Evolutionary conservation across 2,888 invertebrate genomes (phyloP).

Genomic region (Drosophila trichaetosa): DNA sequence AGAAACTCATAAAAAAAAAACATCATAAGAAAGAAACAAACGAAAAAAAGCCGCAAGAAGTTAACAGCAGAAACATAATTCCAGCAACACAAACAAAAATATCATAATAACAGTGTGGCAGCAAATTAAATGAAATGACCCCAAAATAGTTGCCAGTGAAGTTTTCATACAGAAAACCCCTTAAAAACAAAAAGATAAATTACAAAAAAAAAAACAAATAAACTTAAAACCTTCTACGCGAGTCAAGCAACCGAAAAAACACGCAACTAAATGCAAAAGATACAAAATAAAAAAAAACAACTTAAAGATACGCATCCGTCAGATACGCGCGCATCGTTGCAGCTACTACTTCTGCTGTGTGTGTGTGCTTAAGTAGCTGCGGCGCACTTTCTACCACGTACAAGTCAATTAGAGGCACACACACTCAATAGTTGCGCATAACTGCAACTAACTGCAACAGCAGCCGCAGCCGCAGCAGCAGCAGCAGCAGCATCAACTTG

Average conservation of each 20-base stretch:
- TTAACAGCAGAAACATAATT: conserved; percentile 44
- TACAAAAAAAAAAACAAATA: conserved; percentile 26
- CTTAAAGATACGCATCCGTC: conserved; percentile 59
- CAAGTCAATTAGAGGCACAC: conserved; percentile 77
- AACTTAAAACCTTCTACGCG: conserved; percentile 28
- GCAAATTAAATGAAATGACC: conserved; percentile 71
- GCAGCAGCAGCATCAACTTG: conserved; percentile 27
- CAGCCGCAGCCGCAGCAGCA: conserved; percentile 20
- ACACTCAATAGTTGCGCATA: conserved; percentile 68
- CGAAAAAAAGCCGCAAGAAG: conserved; percentile 39
- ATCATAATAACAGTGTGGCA: conserved; percentile 58
- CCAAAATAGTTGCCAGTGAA: conserved; percentile 56
- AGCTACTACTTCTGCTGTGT: not conserved
- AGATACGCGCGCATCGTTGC: conserved; percentile 55
- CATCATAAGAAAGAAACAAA: conserved; percentile 30
- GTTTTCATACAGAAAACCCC: conserved; percentile 35
- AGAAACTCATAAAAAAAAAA: conserved; percentile 72
- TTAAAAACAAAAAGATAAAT: conserved; percentile 21
- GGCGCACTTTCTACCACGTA: conserved; percentile 75
- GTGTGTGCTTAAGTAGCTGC: conserved; percentile 55
- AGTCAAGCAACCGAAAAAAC: conserved; percentile 22
- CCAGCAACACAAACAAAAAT: conserved; percentile 29
- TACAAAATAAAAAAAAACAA: conserved; percentile 27
- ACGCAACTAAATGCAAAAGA: conserved; percentile 71
- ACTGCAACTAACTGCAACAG: conserved; percentile 77